A percentile compares a stretch with the other conserved stretches of the same genome.
Evolutionary conservation across 1,140 invertebrate species (phyloP).

Genomic region (Drosophila lacteicornis): DNA sequence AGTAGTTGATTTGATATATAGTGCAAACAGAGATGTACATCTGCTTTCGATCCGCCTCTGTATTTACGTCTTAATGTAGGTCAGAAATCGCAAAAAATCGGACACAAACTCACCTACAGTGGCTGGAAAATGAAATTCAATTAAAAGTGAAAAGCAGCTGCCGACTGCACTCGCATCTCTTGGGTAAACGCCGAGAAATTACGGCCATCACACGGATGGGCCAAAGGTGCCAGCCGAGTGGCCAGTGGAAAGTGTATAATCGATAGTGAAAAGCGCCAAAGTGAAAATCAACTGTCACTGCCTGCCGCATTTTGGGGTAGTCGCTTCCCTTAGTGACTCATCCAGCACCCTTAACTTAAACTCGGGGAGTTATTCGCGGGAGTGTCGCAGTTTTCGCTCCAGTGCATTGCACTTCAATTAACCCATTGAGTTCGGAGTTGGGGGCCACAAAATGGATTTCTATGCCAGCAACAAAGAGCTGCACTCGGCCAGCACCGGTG

Average conservation of each 20-base stretch:
- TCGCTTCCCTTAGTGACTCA: conserved; percentile 26
- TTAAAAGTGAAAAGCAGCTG: conserved; percentile 61
- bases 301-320: conserved; percentile 32
- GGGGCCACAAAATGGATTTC: conserved; percentile 69
- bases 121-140: conserved; percentile 52
- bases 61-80: conserved; percentile 64
- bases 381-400: conserved; percentile 14
- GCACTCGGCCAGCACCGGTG: conserved; percentile 60
- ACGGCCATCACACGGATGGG: conserved; percentile 41
- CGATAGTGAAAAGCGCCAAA: conserved; percentile 70
- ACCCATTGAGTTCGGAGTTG: conserved; percentile 47
- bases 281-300: conserved; percentile 55
- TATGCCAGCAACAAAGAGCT: conserved; percentile 61
- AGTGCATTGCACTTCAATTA: conserved; percentile 73
- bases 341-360: conserved; percentile 25
- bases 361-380: not conserved
- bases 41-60: conserved; percentile 58
- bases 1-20: conserved; percentile 19
- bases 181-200: conserved; percentile 44
- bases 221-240: conserved; percentile 32
- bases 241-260: conserved; percentile 73
- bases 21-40: conserved; percentile 30
- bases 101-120: conserved; percentile 24
- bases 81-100: conserved; percentile 52
- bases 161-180: conserved; percentile 20